Conservation (phyloP, 2,113 vertebrate genomes). For the Osmerus mordax region DNA sequence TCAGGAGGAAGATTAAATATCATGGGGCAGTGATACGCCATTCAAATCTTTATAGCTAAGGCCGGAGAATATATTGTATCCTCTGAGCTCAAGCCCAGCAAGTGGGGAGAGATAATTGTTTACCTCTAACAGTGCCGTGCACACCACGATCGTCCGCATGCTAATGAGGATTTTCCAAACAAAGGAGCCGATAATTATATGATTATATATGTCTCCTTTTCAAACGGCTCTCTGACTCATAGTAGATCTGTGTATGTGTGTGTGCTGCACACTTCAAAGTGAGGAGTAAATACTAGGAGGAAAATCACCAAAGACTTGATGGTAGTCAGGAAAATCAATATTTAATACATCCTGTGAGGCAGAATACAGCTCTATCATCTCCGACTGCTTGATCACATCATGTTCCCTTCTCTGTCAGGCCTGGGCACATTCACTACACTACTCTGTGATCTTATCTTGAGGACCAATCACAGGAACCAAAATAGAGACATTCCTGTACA, state of each 20-base stretch:
- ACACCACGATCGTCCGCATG: no score
- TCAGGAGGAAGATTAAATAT: neutral
- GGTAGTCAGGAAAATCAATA: slow-evolving; percentile 1
- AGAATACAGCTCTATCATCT: neutral
- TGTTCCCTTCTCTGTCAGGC: neutral
- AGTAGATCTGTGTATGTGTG: neutral
- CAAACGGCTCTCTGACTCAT: no score
- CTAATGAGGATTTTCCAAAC: no score
- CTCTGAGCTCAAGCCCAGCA: neutral
- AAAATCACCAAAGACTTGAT: neutral
- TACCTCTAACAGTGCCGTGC: no score
- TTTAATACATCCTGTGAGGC: neutral
- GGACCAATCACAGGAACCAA: neutral
- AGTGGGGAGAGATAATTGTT: no score
- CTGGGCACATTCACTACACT: no score
- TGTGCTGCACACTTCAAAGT: neutral
- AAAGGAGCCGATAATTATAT: no score
- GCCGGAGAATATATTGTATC: neutral
- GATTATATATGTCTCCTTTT: no score
- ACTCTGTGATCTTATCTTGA: no score
- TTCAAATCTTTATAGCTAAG: neutral
- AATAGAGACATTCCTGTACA: neutral
- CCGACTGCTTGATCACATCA: neutral
- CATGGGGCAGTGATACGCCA: neutral
- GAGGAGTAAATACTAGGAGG: neutral